Percentiles rank a stretch among this genome's conserved stretches.
These are phyloP conservation scores for Hylyphantes graminicola DNA, from an alignment of 1,140 invertebrate genomes.

Conservation along the genomic window DNA sequence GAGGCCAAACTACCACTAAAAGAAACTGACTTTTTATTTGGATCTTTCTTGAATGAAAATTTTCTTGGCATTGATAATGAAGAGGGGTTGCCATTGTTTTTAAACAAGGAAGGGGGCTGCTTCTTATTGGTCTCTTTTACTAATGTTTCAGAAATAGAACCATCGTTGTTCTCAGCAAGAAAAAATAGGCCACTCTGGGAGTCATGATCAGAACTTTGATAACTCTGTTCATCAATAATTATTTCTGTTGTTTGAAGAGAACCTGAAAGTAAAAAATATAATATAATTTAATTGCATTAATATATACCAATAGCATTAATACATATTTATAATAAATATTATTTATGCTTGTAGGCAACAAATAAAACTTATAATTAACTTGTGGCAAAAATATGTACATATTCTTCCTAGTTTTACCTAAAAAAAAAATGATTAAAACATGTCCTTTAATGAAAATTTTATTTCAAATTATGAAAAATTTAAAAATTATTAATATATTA, in stretches of 20 bases:
- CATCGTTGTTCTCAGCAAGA: not conserved
- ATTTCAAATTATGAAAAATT: too few relatives aligned
- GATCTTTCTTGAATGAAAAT: slow-evolving; percentile 39
- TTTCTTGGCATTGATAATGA: not conserved
- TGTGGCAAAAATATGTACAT: too few relatives aligned
- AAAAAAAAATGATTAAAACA: too few relatives aligned
- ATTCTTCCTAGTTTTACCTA: too few relatives aligned
- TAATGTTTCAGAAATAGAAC: slow-evolving; percentile 3
- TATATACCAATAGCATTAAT: too few relatives aligned
- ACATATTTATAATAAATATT: too few relatives aligned
- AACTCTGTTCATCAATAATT: not conserved
- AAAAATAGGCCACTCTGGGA: not conserved
- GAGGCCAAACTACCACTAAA: slow-evolving; percentile 35
- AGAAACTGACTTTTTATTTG: slow-evolving; percentile 24
- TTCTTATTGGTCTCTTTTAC: slow-evolving; percentile 2
- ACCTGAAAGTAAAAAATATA: slow-evolving; percentile 1
- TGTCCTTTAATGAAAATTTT: too few relatives aligned
- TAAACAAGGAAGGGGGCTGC: not conserved
- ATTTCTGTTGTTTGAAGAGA: slow-evolving; percentile 7
- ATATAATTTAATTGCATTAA: not conserved
- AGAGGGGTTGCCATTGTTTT: not conserved
- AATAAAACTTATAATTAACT: too few relatives aligned
- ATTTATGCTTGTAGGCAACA: too few relatives aligned
- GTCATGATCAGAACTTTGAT: not conserved
- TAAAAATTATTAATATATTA: too few relatives aligned